phyloP scores from a whole-genome alignment of 2,113 vertebrate genomes.

The Platanista minor region DNA sequence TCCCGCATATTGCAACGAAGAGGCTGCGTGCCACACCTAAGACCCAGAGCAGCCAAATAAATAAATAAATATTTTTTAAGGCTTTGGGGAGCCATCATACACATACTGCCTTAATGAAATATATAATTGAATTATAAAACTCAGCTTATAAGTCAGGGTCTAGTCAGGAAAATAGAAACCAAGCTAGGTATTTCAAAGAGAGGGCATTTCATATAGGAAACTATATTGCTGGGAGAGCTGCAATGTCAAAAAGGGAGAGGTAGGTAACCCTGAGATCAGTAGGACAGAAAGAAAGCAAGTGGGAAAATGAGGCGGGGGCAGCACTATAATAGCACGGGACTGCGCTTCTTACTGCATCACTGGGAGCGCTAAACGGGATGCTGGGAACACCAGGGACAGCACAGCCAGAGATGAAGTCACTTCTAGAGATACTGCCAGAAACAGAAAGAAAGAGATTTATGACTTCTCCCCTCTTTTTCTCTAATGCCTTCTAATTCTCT shows the following conservation, averaged over 20 bases:
- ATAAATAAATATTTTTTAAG: neutral
- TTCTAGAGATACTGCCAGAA: neutral
- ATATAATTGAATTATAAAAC: constrained; percentile 3
- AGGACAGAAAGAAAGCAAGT: neutral
- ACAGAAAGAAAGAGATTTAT: neutral
- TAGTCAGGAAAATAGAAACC: neutral
- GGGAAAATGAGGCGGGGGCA: neutral
- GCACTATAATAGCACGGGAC: neutral
- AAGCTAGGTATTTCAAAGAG: neutral
- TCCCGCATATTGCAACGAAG: too few relatives aligned
- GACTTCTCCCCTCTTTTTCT: neutral
- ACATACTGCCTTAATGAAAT: neutral
- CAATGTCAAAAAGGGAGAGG: neutral
- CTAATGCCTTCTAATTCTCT: neutral
- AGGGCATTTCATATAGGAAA: neutral
- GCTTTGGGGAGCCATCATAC: neutral
- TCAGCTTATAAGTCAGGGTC: neutral
- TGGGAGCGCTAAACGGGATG: neutral
- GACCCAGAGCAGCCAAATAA: too few relatives aligned
- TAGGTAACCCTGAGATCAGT: neutral
- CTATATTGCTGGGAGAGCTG: neutral
- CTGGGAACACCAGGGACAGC: neutral
- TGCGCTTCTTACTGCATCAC: neutral
- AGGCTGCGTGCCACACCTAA: too few relatives aligned
- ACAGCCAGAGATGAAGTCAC: neutral